Evolutionary conservation across 2,797 vertebrate genomes (phyloP), one percentile per base, ranked within the genome.

Genomic region (Distichodus sexfasciatus): DNA sequence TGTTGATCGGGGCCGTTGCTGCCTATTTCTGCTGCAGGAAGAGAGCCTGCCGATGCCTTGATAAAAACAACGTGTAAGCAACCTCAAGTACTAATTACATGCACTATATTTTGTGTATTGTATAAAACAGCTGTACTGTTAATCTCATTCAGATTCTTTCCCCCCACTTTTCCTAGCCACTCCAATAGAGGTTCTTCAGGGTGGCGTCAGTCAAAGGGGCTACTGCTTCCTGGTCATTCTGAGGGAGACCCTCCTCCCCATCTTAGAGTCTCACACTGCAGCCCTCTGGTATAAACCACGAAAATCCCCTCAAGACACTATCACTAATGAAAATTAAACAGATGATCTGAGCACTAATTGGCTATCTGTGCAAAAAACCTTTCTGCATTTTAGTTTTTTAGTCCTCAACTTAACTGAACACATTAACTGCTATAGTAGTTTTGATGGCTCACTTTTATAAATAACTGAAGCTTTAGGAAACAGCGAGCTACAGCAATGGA

Each of bases 1-100:
- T 91, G 7, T 48, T 91, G 59, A 53, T 89, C 6, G 82, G 68
- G 0, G 77, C 85, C 0, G 57, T 76, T 35, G 62, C 58, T 0
- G 47, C 82, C 58, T 87, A 81, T 58, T 50, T 87, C 36, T 82
- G 57, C n/a, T 79, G 81, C 66, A 81, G 78, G 72, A 86, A 76
- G 58, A 84, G 75, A 76, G 43, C 46, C 19, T 1, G 1, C 28
- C 19, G 40, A 1, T 4, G 26, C 17, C 14, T 31, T 1, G 17
- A 48, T 24, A 48, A 17, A 21, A 54, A 68, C 15, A 70, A 82
- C 86, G 19, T 35, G 50, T 71, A 29, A 36, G 40, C 54, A 38
- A 57, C 47, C 19, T 23, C 23, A 6, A 3, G 10, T 17, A 10
- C 14, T 11, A 11, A 17, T 44, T n/a, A n/a, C n/a, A n/a, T n/a